phyloP scores from a whole-genome alignment of 1,140 invertebrate species.

The Temnothorax curvispinosus region DNA sequence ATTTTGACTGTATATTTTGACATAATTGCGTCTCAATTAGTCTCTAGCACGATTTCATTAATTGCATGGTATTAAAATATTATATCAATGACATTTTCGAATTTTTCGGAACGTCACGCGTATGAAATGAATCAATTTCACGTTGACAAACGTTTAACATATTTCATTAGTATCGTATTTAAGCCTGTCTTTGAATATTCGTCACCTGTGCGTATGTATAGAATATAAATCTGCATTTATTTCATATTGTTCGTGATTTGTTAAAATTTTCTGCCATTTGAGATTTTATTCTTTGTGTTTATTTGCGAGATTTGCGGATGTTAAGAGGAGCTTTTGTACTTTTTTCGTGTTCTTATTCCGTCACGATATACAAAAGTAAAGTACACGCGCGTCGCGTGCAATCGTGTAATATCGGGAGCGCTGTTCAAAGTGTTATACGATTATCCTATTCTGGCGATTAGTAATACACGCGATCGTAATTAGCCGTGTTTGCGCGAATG shows the following conservation, averaged over 20 bases:
- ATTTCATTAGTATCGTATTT: background rate
- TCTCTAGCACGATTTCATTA: background rate
- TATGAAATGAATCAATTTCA: background rate
- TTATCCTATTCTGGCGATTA: background rate
- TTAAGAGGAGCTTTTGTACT: background rate
- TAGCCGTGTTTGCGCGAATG: background rate
- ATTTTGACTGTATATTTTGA: background rate
- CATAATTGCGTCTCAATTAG: background rate
- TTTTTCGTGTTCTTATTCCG: background rate
- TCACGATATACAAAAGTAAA: background rate
- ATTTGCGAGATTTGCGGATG: background rate
- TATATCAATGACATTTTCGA: background rate
- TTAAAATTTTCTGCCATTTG: background rate
- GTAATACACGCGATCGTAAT: background rate
- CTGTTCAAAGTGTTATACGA: background rate
- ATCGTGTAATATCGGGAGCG: background rate
- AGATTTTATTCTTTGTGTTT: background rate
- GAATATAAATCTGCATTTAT: conserved; percentile 2
- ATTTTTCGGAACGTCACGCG: background rate
- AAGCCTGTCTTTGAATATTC: background rate
- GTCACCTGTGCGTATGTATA: background rate
- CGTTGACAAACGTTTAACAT: background rate
- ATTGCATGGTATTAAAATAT: background rate
- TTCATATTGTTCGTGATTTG: background rate
- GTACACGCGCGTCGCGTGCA: background rate